Evolutionary conservation across 35 echinoderm and acorn worm species (phyloP).

Genomic region (Stichopus chloronotus): DNA sequence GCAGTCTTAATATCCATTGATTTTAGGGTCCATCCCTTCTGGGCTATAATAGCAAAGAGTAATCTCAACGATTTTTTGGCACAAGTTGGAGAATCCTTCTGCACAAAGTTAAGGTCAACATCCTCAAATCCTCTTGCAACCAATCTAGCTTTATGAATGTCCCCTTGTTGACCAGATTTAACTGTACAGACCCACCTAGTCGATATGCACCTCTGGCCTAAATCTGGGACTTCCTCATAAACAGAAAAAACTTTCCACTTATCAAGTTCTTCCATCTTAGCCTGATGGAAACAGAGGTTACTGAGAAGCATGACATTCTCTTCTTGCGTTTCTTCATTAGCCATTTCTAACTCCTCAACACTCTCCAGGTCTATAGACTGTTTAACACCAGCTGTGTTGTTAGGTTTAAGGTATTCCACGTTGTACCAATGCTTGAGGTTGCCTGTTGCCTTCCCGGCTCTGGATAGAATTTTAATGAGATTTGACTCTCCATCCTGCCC

Average conservation of each 20-base stretch:
- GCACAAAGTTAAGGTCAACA: background rate
- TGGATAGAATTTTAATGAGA: background rate
- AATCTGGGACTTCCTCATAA: conserved; percentile 6
- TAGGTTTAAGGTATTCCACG: background rate
- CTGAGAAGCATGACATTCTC: conserved; percentile 15
- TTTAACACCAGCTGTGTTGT: background rate
- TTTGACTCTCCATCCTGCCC: background rate
- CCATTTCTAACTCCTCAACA: background rate
- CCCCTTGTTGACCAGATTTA: background rate
- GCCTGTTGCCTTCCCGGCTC: conserved; percentile 16
- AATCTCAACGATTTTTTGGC: background rate
- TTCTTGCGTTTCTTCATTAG: background rate
- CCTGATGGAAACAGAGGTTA: background rate
- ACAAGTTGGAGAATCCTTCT: conserved; percentile 6
- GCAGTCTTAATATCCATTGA: background rate
- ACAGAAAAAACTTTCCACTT: conserved; percentile 33
- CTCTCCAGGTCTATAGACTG: background rate
- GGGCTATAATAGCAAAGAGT: background rate
- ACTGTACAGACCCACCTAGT: conserved; percentile 41
- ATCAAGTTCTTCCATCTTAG: conserved; percentile 24
- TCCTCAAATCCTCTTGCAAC: conserved; percentile 22
- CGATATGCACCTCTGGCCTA: conserved; percentile 19
- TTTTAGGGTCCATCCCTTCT: background rate
- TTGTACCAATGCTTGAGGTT: conserved; percentile 14
- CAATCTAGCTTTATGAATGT: background rate